phyloP scores from a whole-genome alignment of 2,797 vertebrate species.

The Geotrypetes seraphini region DNA sequence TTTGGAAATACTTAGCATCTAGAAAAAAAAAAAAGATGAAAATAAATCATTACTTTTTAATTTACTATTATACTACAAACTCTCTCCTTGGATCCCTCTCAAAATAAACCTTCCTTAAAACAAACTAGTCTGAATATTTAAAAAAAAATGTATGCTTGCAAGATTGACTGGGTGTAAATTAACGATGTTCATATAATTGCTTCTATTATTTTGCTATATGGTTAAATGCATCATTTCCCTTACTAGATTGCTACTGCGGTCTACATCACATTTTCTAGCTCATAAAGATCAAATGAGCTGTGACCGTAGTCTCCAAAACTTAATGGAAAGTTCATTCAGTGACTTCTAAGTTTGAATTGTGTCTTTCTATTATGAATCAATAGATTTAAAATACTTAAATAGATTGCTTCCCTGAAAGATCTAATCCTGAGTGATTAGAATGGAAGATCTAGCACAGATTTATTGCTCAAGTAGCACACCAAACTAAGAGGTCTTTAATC shows the following conservation, averaged over 20 bases:
- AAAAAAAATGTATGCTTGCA: constrained; percentile 39
- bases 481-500: constrained; percentile 12
- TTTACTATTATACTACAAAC: constrained; percentile 17
- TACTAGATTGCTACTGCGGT: constrained; percentile 52
- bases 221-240: constrained; percentile 53
- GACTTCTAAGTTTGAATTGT: constrained; percentile 48
- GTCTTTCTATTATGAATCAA: constrained; percentile 45
- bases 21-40: too few species aligned
- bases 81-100: constrained; percentile 13
- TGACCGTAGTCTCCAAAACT: constrained; percentile 50
- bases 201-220: constrained; percentile 47
- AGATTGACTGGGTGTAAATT: constrained; percentile 43
- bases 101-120: constrained; percentile 43
- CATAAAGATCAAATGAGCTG: constrained; percentile 61
- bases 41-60: constrained; percentile 8
- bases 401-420: constrained; percentile 32
- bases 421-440: constrained; percentile 22
- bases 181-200: constrained; percentile 48
- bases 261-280: constrained; percentile 57
- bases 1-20: too few species aligned
- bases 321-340: constrained; percentile 55
- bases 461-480: constrained; percentile 14
- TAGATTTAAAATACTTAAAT: constrained; percentile 37
- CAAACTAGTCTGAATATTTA: constrained; percentile 21
- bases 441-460: constrained; percentile 24